Evolutionary conservation across 2,113 vertebrate species (phyloP), one percentile per base, ranked within the genome.

Genomic region (Struthidea cinerea): DNA sequence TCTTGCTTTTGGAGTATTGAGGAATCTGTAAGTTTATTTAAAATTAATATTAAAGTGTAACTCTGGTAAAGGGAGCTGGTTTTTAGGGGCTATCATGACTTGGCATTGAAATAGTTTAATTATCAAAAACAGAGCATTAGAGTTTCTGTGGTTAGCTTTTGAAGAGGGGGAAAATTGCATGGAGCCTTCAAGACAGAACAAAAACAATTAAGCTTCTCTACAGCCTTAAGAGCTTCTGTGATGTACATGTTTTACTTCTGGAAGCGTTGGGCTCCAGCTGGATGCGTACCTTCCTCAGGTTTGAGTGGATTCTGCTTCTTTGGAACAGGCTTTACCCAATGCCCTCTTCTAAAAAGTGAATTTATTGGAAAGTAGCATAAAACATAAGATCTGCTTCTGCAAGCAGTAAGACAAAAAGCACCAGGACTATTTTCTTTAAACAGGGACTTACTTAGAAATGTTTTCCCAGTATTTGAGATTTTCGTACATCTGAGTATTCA

Each of bases 101-200:
- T 93, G 87, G 44, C 69, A 68, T 18, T 78, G 83, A 56, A 84
- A 87, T 37, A 15, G 22, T 59, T 95, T 88, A 78, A 74, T 93
- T 94, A 79, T 94, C 21, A 64, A 63, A 92, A 92, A 57, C 13
- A 47, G 42, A 80, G 21, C 39, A 9, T 83, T 78, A 47, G 26
- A 69, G 37, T 46, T 47, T 89, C 88, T 89, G 80, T 79, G 46
- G 53, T 46, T 87, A 55, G 47, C n/a, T 70, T 75, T 83, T 63
- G 50, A 83, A 57, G 64, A 92, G 71, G 68, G 44, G 46, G 41
- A 24, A 78, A 68, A 81, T n/a, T 67, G 32, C 13, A 22, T 30
- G 10, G 49, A 83, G 28, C 9, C 13, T 46, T 60, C 42, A 49
- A 79, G 47, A 46, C n/a, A 49, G 60, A 50, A 41, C 28, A 46